Conservation (phyloP, 1,140 invertebrate species). For the Ditylenchus dipsaci region DNA sequence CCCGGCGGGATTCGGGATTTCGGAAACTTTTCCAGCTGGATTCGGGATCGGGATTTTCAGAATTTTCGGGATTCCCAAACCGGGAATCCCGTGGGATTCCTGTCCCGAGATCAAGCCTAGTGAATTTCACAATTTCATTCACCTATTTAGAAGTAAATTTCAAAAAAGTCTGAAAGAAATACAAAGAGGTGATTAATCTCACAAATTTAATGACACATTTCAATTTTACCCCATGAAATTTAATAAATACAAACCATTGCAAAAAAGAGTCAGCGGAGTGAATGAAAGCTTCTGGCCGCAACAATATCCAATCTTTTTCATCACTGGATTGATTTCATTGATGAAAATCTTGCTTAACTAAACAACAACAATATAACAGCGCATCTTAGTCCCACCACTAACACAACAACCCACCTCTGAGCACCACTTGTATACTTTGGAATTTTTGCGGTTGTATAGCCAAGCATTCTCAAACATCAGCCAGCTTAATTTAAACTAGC, state of each 20-base stretch:
- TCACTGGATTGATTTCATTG: constrained; percentile 93
- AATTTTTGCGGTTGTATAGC: constrained; percentile 97
- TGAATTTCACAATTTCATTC: too few relatives aligned
- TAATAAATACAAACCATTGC: constrained; percentile 70
- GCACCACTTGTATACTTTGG: constrained; percentile 79
- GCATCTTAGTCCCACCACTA: not conserved
- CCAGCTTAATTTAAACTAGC: constrained; percentile 64
- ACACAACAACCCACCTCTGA: constrained; percentile 12
- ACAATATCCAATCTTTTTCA: constrained; percentile 95
- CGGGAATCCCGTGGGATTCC: too few relatives aligned
- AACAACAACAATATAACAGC: constrained; percentile 44
- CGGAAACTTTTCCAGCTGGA: too few relatives aligned
- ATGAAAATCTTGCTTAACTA: constrained; percentile 96
- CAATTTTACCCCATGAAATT: constrained; percentile 6
- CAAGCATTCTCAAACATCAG: constrained; percentile 99
- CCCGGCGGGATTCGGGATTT: too few relatives aligned
- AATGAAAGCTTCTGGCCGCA: constrained; percentile 97
- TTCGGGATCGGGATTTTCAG: too few relatives aligned
- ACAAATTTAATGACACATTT: too few relatives aligned
- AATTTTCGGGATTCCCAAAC: too few relatives aligned
- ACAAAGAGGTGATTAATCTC: too few relatives aligned
- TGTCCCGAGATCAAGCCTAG: too few relatives aligned
- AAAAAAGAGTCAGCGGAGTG: constrained; percentile 96
- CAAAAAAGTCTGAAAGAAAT: too few relatives aligned
- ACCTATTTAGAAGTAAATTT: too few relatives aligned